Conservation (phyloP, 2,113 vertebrate genomes). For the Thalassarche chlororhynchos region DNA sequence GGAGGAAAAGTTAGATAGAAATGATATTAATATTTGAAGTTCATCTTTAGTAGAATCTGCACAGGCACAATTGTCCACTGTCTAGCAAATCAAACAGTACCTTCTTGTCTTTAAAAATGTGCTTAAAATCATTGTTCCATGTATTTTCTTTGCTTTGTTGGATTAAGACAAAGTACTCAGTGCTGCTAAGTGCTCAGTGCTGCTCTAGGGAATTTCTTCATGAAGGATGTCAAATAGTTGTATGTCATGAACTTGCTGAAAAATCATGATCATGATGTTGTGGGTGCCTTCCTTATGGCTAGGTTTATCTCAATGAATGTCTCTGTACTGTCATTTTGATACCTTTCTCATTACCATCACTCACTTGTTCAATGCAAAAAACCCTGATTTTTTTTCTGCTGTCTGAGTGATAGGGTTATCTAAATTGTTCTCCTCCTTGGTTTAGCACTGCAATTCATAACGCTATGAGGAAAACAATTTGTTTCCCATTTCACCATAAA, state of each 20-base stretch:
- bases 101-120: neutral
- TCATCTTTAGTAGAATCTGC: neutral
- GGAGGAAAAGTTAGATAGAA: neutral
- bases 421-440: neutral
- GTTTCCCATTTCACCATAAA: neutral
- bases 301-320: slow-evolving; percentile 52
- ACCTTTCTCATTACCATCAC: slow-evolving; percentile 15
- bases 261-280: neutral
- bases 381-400: neutral
- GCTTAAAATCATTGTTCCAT: neutral
- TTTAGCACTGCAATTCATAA: neutral
- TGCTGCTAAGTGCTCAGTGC: neutral
- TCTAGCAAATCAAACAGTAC: neutral
- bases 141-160: neutral
- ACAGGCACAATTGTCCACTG: neutral
- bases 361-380: slow-evolving; percentile 9
- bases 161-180: slow-evolving; percentile 4
- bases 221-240: neutral
- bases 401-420: neutral
- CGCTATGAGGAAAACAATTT: neutral
- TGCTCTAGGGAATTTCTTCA: slow-evolving; percentile 28
- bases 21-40: neutral
- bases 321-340: slow-evolving; percentile 20
- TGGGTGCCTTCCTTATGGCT: slow-evolving; percentile 7
- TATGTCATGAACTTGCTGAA: neutral